phyloP scores from a whole-genome alignment of 2,888 invertebrate genomes.

The Liodrosophila aerea region DNA sequence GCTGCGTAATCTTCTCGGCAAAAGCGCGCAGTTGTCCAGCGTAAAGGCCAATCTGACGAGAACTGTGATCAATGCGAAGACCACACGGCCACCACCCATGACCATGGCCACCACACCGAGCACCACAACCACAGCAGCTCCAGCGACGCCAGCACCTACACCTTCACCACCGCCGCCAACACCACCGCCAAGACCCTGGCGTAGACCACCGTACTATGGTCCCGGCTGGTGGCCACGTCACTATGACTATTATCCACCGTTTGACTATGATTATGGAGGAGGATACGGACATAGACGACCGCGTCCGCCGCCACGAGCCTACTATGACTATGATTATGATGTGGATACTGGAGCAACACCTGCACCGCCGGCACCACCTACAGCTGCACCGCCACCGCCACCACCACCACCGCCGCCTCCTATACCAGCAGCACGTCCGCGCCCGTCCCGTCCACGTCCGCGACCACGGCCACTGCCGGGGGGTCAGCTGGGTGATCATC shows the following conservation, averaged over 20 bases:
- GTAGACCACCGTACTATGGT: slow-evolving; percentile 36
- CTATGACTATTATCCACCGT: slow-evolving; percentile 43
- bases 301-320: slow-evolving; percentile 37
- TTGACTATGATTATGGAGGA: slow-evolving; percentile 55
- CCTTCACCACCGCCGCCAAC: slow-evolving; percentile 33
- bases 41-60: slow-evolving; percentile 55
- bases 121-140: slow-evolving; percentile 12
- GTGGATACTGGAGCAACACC: slow-evolving; percentile 20
- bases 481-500: slow-evolving; percentile 57
- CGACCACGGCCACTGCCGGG: slow-evolving; percentile 23
- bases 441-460: slow-evolving; percentile 35
- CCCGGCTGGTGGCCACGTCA: slow-evolving; percentile 60
- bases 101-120: slow-evolving; percentile 24
- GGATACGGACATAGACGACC: slow-evolving; percentile 12
- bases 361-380: slow-evolving; percentile 13
- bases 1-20: slow-evolving; percentile 70
- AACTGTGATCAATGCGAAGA: no score
- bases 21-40: slow-evolving; percentile 71
- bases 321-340: slow-evolving; percentile 54
- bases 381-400: slow-evolving; percentile 1
- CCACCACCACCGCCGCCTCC: slow-evolving; percentile 15
- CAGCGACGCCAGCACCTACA: slow-evolving; percentile 17
- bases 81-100: slow-evolving; percentile 31
- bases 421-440: slow-evolving; percentile 12
- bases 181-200: slow-evolving; percentile 31